Evolutionary conservation across 2,888 invertebrate species (phyloP).

Genomic region (Phalangium opilio): DNA sequence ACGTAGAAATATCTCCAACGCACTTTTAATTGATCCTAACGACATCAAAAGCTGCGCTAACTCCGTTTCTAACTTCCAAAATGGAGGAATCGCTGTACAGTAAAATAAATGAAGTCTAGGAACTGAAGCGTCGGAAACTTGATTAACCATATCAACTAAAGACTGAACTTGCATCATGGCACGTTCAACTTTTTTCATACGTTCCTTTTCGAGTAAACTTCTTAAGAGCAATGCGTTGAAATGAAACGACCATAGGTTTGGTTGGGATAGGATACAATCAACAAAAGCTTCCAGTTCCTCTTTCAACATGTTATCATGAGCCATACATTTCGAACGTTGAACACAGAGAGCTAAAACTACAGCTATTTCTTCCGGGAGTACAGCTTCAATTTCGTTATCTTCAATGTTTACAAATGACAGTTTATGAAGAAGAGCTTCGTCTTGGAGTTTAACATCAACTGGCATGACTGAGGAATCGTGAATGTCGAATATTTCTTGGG

Average conservation of each 20-base stretch:
- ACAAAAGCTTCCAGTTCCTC: constrained; percentile 72
- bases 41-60: constrained; percentile 62
- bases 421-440: constrained; percentile 69
- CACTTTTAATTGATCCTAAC: constrained; percentile 67
- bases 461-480: constrained; percentile 11
- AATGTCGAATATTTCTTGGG: background rate
- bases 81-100: constrained; percentile 51
- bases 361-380: constrained; percentile 61
- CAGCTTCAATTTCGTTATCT: constrained; percentile 22
- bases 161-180: constrained; percentile 74
- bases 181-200: constrained; percentile 69
- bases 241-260: constrained; percentile 58
- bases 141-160: constrained; percentile 12
- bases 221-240: constrained; percentile 56
- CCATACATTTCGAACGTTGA: constrained; percentile 33
- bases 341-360: constrained; percentile 60
- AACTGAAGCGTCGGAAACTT: constrained; percentile 29
- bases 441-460: constrained; percentile 53
- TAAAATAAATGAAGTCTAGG: constrained; percentile 49
- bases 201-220: constrained; percentile 56
- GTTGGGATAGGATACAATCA: constrained; percentile 43
- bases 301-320: constrained; percentile 57
- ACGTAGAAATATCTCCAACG: constrained; percentile 57
- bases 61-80: constrained; percentile 59
- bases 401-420: constrained; percentile 50